Evolutionary conservation across 2,797 vertebrate genomes (phyloP).

Genomic region (Pelochelys cantorii): DNA sequence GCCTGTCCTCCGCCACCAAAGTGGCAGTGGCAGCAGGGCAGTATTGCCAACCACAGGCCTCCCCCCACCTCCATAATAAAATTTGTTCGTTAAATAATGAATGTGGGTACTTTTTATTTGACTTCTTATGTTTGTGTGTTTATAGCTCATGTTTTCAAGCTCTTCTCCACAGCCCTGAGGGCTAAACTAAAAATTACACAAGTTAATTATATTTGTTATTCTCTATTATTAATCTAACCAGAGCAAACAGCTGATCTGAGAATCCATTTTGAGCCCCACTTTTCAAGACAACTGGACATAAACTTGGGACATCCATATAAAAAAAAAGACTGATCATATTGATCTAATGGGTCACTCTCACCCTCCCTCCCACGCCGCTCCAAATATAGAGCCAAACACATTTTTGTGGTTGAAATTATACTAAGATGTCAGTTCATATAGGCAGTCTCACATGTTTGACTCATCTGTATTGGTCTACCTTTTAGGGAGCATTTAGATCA

Average conservation of each 20-base stretch:
- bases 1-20: background rate
- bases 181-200: constrained; percentile 26
- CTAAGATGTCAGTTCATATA: constrained; percentile 37
- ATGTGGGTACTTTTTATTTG: background rate
- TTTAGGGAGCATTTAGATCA: constrained; percentile 58
- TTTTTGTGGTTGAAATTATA: constrained; percentile 66
- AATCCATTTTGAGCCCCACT: constrained; percentile 16
- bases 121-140: background rate
- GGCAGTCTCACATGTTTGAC: constrained; percentile 56
- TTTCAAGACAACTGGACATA: background rate
- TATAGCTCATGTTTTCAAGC: background rate
- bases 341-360: constrained; percentile 19
- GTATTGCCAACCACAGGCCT: background rate
- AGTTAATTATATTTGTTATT: constrained; percentile 40
- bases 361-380: background rate
- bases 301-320: background rate
- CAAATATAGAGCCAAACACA: constrained; percentile 58
- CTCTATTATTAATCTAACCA: constrained; percentile 3
- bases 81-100: background rate
- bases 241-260: background rate
- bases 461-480: constrained; percentile 42
- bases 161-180: background rate
- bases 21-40: background rate
- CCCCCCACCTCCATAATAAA: background rate
- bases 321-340: constrained; percentile 4